Percentiles rank a stretch among this genome's conserved stretches.
phyloP scores from a whole-genome alignment of 2,113 vertebrate species.

The Orthonyx spaldingii region DNA sequence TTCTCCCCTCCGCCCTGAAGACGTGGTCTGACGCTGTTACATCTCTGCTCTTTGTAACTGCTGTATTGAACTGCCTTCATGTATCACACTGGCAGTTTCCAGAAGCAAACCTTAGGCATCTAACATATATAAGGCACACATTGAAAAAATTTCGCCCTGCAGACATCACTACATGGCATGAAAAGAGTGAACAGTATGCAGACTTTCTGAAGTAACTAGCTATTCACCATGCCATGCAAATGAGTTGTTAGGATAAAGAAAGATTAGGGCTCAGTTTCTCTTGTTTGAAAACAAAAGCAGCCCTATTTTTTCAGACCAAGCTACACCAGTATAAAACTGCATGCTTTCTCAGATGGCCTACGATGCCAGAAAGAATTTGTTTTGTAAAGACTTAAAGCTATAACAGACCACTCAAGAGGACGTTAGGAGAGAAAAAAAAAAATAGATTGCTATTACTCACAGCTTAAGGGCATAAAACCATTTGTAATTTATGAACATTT shows the following conservation, averaged over 20 bases:
- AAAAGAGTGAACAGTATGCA: background rate
- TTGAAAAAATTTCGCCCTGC: background rate
- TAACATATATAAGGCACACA: background rate
- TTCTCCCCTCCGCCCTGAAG: background rate
- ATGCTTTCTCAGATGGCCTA: background rate
- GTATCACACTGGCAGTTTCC: background rate
- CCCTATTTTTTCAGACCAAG: background rate
- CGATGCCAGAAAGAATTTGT: background rate
- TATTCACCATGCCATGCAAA: background rate
- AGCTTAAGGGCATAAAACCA: slow-evolving; percentile 56
- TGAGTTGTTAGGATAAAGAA: background rate
- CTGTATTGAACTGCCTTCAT: background rate
- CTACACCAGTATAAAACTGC: background rate
- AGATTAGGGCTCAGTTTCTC: background rate
- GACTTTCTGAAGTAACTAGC: background rate
- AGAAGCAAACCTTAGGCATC: background rate
- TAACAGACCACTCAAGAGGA: slow-evolving; percentile 2
- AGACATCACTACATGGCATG: background rate
- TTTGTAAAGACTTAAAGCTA: slow-evolving; percentile 32
- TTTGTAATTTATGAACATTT: slow-evolving; percentile 64
- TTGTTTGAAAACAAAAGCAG: slow-evolving; percentile 27
- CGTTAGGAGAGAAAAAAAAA: background rate
- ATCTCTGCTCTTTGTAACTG: background rate
- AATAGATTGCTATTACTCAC: slow-evolving; percentile 24
- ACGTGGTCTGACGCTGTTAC: background rate